A percentile compares a stretch with the other conserved stretches of the same genome.
Conservation (phyloP, 1,140 invertebrate species). For the Penaeus indicus region DNA sequence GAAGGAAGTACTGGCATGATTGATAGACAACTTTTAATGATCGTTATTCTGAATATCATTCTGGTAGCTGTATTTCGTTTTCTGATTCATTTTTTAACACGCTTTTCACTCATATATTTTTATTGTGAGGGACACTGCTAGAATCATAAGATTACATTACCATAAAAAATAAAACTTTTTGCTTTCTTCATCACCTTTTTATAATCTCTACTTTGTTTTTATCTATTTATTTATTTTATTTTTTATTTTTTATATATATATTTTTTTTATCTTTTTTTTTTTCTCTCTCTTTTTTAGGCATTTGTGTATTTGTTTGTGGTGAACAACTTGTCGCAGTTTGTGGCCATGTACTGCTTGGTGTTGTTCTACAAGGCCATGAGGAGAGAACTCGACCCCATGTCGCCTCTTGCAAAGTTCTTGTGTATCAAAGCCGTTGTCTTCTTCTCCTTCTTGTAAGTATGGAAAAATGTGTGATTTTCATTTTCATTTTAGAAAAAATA, state of each 20-base stretch:
- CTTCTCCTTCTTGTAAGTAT: constrained; percentile 96
- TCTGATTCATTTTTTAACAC: no score
- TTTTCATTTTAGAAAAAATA: no score
- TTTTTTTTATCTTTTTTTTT: background rate
- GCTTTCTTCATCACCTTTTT: background rate
- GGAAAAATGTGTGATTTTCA: no score
- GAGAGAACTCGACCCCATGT: constrained; percentile 89
- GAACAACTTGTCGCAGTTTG: constrained; percentile 95
- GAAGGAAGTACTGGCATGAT: no score
- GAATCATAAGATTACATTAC: no score
- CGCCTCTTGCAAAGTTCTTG: constrained; percentile 95
- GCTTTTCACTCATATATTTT: no score
- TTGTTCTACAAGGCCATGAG: constrained; percentile 93
- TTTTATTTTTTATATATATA: background rate
- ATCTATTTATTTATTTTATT: background rate
- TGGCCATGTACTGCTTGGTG: constrained; percentile 96
- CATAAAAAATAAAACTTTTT: background rate
- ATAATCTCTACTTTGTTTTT: background rate
- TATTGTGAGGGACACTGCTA: no score
- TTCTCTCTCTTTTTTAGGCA: constrained; percentile 71
- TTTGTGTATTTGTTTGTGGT: constrained; percentile 92
- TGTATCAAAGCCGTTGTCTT: constrained; percentile 98
- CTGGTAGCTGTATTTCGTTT: no score
- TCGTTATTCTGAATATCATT: no score
- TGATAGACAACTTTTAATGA: no score